These are phyloP conservation scores for Eupithecia exiguata DNA, from an alignment of 2,888 invertebrate species.

Conservation along the genomic window DNA sequence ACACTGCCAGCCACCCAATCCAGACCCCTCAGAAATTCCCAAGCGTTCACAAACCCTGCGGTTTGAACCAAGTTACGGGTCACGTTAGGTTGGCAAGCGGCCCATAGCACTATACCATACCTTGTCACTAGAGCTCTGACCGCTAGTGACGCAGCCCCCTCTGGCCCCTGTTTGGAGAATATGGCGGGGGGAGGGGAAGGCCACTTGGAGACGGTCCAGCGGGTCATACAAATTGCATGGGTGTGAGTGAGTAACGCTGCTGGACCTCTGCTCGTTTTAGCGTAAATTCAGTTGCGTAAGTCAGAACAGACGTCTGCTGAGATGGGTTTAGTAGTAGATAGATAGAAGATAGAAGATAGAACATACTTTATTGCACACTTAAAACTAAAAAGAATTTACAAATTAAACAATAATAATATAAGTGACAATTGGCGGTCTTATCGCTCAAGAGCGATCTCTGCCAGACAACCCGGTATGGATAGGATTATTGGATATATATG, in stretches of 20 bases:
- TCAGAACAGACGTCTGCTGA: conserved; percentile 79
- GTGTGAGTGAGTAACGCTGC: conserved; percentile 80
- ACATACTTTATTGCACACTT: too few relatives aligned
- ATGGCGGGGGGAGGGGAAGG: conserved; percentile 57
- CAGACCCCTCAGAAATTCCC: conserved; percentile 52
- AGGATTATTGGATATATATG: too few relatives aligned
- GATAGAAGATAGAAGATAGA: too few relatives aligned
- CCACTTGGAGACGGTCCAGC: conserved; percentile 51
- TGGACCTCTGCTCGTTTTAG: conserved; percentile 79
- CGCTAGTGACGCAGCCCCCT: conserved; percentile 68
- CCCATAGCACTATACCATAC: conserved; percentile 80
- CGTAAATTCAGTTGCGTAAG: conserved; percentile 83
- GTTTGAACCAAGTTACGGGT: conserved; percentile 51
- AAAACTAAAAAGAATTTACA: too few relatives aligned
- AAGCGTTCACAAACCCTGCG: conserved; percentile 33
- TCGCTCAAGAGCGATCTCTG: too few relatives aligned
- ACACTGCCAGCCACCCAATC: conserved; percentile 54
- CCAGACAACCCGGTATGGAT: too few relatives aligned
- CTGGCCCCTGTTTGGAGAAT: conserved; percentile 54
- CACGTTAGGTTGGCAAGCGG: conserved; percentile 57
- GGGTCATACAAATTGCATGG: conserved; percentile 77
- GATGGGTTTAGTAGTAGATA: conserved; percentile 55
- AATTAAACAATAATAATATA: too few relatives aligned
- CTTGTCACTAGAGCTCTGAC: conserved; percentile 78
- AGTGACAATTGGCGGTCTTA: too few relatives aligned